Evolutionary conservation across 2,113 vertebrate species (phyloP), one percentile per base, ranked within the genome.

Genomic region (Dolichotis patagonum): DNA sequence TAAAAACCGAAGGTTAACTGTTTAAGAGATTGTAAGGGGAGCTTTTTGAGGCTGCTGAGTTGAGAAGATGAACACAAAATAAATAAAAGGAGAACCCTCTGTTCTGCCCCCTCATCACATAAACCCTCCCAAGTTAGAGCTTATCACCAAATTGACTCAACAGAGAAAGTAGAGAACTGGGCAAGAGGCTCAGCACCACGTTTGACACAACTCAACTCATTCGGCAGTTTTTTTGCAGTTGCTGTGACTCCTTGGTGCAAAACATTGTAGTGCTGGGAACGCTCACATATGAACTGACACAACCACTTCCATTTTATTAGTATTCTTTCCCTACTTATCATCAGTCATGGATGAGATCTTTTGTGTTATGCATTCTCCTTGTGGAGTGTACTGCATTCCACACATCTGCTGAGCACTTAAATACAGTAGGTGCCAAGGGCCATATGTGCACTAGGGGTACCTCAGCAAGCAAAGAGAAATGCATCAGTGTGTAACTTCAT

Each of bases 11-110:
- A 43, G 24, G 60, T 63, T 43, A 85, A 69, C 62, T 80, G 56
- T 67, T 35, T 80, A 85, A 88, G 56, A 86, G 54, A 86, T 78
- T 28, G 46, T 62, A 85, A 75, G 20, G 49, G 65, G 17, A 52
- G 30, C 63, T 85, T 38, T 96, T 78, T 60, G 85, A 96, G 43
- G 58, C 69, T 78, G 26, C 35, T 32, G 28, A 28, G 30, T 90
- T 94, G 49, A 71, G 82, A 87, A 75, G 56, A 89, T 30, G 83
- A 85, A 41, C 89, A 94, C 81, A 86, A 75, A 82, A 67, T 62
- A 89, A 71, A 38, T 46, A 73, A 94, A 52, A 93, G 32, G 35
- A 80, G 67, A 91, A 90, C 38, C 35, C 3, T 71, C 58, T 63
- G n/a, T 28, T 26, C 16, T 78, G 32, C 8, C 4, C 13, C 38